These are phyloP conservation scores for Gallinago undulata DNA, from an alignment of 2,113 vertebrate genomes.

Conservation along the genomic window DNA sequence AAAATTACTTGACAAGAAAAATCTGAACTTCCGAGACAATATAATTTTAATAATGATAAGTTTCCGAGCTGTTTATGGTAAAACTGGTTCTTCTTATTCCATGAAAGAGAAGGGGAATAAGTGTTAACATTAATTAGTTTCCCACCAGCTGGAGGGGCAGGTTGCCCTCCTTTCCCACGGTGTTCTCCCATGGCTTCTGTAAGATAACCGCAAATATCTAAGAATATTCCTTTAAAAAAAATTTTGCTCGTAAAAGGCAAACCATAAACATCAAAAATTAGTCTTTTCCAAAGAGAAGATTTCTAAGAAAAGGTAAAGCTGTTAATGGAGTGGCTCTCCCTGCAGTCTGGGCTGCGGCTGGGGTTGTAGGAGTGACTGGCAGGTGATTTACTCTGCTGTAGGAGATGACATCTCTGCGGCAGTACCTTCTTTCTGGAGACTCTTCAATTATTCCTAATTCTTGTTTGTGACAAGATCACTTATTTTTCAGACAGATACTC, in stretches of 20 bases:
- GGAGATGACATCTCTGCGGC: slow-evolving; percentile 4
- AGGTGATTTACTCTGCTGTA: slow-evolving; percentile 24
- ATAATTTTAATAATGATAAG: neutral
- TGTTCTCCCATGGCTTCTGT: neutral
- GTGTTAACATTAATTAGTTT: neutral
- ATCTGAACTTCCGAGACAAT: neutral
- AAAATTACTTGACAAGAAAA: neutral
- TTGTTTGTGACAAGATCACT: slow-evolving; percentile 27
- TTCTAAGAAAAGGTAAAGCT: neutral
- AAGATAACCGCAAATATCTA: neutral
- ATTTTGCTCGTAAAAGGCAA: neutral
- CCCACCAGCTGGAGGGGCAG: fast-evolving
- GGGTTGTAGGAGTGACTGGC: neutral
- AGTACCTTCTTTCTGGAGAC: slow-evolving; percentile 25
- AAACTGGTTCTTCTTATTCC: neutral
- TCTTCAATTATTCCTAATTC: slow-evolving; percentile 52
- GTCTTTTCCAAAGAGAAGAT: neutral
- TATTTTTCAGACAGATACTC: slow-evolving; percentile 22
- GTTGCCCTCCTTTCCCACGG: neutral
- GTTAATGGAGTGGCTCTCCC: neutral
- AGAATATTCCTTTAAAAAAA: neutral
- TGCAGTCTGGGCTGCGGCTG: neutral
- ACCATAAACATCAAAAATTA: neutral
- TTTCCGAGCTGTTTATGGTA: neutral
- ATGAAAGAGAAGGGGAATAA: neutral